These are phyloP conservation scores for Amphiura filiformis DNA, from an alignment of 35 echinoderm and acorn worm genomes.

Conservation along the genomic window DNA sequence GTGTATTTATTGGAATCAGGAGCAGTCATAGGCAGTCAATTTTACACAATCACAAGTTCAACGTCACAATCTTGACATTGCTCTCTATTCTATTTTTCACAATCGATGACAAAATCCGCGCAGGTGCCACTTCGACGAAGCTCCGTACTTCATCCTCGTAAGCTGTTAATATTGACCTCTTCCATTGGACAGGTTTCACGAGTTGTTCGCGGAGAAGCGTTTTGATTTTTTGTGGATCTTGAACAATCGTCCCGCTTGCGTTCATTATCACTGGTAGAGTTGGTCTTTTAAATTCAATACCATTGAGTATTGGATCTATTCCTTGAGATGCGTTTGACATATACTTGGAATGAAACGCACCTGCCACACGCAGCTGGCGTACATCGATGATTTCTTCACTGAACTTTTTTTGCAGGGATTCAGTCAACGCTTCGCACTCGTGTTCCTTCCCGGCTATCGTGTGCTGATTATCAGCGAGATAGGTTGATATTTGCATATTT, in stretches of 20 bases:
- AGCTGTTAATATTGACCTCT: neutral
- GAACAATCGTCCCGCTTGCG: neutral
- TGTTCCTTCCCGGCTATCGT: neutral
- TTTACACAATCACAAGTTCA: slow-evolving; percentile 8
- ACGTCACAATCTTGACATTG: neutral
- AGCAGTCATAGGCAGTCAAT: too few species aligned
- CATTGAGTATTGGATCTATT: neutral
- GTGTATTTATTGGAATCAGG: too few species aligned
- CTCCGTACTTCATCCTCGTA: neutral
- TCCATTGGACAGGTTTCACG: neutral
- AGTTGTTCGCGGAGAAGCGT: neutral
- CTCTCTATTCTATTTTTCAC: neutral
- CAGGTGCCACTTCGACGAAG: slow-evolving; percentile 9
- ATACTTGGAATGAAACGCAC: slow-evolving; percentile 9
- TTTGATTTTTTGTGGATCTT: neutral
- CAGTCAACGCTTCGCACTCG: neutral
- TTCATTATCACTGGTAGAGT: slow-evolving; percentile 17
- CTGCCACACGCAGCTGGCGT: neutral
- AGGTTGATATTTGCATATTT: slow-evolving; percentile 9
- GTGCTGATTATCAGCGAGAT: neutral
- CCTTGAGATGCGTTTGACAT: neutral
- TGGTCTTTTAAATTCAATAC: neutral
- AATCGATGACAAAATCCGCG: neutral
- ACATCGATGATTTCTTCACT: slow-evolving; percentile 12
- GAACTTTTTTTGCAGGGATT: neutral